Base-by-base conservation (phyloP, 2,888 invertebrate species). In the Noctua janthe region DNA sequence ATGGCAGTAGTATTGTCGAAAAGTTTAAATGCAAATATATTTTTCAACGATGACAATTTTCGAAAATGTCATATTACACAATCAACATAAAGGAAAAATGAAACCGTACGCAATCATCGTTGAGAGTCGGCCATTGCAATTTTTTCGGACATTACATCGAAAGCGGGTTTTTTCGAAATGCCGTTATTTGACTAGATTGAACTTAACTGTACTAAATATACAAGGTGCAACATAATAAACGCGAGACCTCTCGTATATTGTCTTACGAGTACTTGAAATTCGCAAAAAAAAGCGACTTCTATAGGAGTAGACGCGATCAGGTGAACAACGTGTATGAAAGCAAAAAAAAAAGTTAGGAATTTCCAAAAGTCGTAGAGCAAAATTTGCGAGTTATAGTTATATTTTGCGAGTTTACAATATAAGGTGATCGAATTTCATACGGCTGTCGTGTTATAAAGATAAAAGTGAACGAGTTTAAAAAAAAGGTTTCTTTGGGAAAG, bases 81-180 rank as follows among this genome's bases (percentile, higher is more conserved):
- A 86, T 88, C 77, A 86, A 80, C 79, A 86, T 86, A 81, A 88
- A 79, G 29, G 76, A 84, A 86, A 86, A 74, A 84, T 81, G 35
- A 35, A 69, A 70, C 77, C 59, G 74, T 69, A 64, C 11, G 85
- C 85, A 88, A 88, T 88, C 89, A 88, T 87, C 80, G 78, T 88
- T 88, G 70, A 17, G 23, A 67, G 70, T 23, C n/a, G 49, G 56
- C 43, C 43, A 70, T 70, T n/a, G 70, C 76, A 76, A 77, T 82
- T 81, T 86, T 84, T 87, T 67, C 64, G 47, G 69, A 64, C 78
- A 78, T 80, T 78, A 66, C 76, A 82, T 82, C 13, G 74, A 76
- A 77, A 81, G 54, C 39, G 64, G 54, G 54, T 76, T 79, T 79
- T 72, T 71, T 23, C 17, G 29, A 73, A 85, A 82, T 56, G 49